These are phyloP conservation scores for Acanthornis magna DNA, from an alignment of 2,797 vertebrate species.

Conservation along the genomic window DNA sequence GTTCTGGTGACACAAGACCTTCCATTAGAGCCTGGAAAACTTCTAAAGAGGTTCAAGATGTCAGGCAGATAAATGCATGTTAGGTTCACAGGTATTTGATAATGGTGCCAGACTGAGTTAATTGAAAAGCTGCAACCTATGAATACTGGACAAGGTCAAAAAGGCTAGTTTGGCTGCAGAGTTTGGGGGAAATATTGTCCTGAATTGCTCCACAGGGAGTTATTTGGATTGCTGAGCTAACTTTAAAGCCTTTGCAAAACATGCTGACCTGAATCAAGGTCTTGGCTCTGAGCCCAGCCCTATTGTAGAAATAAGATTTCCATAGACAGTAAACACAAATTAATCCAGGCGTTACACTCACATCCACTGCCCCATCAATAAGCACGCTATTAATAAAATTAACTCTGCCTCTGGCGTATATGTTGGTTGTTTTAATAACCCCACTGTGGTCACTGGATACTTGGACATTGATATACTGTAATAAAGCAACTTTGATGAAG, in stretches of 20 bases:
- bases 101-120: neutral
- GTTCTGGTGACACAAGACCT: neutral
- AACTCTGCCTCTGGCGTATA: neutral
- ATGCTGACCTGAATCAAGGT: neutral
- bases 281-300: neutral
- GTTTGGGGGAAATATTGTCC: neutral
- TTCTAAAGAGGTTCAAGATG: neutral
- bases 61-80: neutral
- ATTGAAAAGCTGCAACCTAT: neutral
- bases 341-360: neutral
- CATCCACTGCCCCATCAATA: neutral
- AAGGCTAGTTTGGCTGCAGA: neutral
- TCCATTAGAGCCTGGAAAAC: neutral
- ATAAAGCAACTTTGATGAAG: neutral
- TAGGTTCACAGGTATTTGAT: neutral
- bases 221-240: neutral
- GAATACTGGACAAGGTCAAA: neutral
- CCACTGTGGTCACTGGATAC: neutral
- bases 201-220: neutral
- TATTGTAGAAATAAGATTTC: neutral
- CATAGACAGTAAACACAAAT: neutral
- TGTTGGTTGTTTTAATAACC: neutral
- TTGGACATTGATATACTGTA: neutral
- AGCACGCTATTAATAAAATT: neutral
- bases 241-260: neutral